Evolutionary conservation across 2,888 invertebrate species (phyloP).

Genomic region (Pogonocherus hispidulus): DNA sequence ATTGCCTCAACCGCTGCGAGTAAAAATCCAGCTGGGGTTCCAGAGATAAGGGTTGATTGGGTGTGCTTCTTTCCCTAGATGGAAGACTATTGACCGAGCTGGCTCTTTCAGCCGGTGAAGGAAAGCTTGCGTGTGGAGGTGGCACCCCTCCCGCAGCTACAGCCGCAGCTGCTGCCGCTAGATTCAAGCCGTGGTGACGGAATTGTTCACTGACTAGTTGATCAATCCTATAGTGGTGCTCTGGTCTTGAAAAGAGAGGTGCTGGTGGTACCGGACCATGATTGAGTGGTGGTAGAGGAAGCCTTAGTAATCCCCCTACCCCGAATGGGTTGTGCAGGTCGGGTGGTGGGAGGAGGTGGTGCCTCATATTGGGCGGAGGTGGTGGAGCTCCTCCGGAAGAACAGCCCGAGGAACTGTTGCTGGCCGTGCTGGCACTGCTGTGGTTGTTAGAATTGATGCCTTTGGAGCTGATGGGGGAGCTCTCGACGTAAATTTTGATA

Average conservation of each 20-base stretch:
- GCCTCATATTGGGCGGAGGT: slow-evolving; percentile 76
- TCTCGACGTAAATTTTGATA: slow-evolving; percentile 90
- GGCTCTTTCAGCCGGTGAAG: slow-evolving; percentile 74
- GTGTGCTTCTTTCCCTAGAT: slow-evolving; percentile 69
- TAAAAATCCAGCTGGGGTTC: slow-evolving; percentile 98
- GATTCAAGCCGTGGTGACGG: slow-evolving; percentile 82
- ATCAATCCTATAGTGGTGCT: slow-evolving; percentile 87
- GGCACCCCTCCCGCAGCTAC: slow-evolving; percentile 76
- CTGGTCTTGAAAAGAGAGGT: slow-evolving; percentile 83
- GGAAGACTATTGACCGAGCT: slow-evolving; percentile 71
- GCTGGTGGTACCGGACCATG: slow-evolving; percentile 81
- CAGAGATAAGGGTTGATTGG: slow-evolving; percentile 78
- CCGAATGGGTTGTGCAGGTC: slow-evolving; percentile 84
- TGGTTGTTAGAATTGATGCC: slow-evolving; percentile 73
- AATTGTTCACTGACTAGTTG: slow-evolving; percentile 87
- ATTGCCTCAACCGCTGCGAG: slow-evolving; percentile 98
- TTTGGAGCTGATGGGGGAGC: slow-evolving; percentile 65
- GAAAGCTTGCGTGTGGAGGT: slow-evolving; percentile 75
- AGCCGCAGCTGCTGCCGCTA: slow-evolving; percentile 83
- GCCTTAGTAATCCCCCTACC: slow-evolving; percentile 78
- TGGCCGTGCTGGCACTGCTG: slow-evolving; percentile 68
- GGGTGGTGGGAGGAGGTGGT: slow-evolving; percentile 79
- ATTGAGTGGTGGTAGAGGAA: slow-evolving; percentile 81
- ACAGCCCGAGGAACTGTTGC: slow-evolving; percentile 71
- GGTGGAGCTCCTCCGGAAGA: slow-evolving; percentile 72